These are phyloP conservation scores for Falco punctatus DNA, from an alignment of 2,113 vertebrate species.

Conservation along the genomic window DNA sequence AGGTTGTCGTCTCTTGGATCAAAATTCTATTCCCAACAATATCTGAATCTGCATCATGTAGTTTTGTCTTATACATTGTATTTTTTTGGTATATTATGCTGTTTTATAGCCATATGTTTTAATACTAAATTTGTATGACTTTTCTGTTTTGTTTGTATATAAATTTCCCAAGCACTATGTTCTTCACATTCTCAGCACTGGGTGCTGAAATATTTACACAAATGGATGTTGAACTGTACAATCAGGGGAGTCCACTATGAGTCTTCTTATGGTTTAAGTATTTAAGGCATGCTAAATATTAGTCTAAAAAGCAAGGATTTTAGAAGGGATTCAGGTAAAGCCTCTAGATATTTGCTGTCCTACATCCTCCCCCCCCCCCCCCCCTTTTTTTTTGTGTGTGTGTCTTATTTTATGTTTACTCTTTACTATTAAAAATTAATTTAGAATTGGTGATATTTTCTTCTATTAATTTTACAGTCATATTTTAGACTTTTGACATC, in stretches of 20 bases:
- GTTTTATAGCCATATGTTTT: background rate
- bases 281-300: background rate
- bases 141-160: background rate
- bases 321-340: background rate
- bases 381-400: background rate
- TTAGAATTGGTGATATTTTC: background rate
- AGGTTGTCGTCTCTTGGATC: background rate
- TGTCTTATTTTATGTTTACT: background rate
- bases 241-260: background rate
- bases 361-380: background rate
- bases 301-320: background rate
- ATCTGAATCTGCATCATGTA: background rate
- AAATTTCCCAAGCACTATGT: background rate
- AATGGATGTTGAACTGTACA: background rate
- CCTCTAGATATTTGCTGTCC: background rate
- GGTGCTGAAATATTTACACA: background rate
- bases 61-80: background rate
- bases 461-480: background rate
- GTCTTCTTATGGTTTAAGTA: background rate
- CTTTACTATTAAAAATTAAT: background rate
- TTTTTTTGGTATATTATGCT: background rate
- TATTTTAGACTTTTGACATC: background rate
- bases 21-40: background rate
- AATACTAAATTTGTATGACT: background rate
- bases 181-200: background rate